Evolutionary conservation across 1,140 invertebrate species (phyloP), one percentile per base, ranked within the genome.

Genomic region (Ylistrum balloti): DNA sequence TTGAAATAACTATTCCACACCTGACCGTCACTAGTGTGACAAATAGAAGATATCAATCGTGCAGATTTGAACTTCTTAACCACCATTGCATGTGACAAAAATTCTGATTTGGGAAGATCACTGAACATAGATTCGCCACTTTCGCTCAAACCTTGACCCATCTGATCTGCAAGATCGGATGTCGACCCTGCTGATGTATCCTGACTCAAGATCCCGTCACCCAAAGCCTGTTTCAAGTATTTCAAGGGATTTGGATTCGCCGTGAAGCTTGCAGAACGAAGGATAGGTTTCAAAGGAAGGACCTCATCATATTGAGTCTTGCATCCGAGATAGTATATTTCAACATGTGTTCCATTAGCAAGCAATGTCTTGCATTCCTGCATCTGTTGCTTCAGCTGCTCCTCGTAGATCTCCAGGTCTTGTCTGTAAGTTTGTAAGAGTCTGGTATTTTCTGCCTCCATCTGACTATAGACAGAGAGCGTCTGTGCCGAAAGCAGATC

Each of bases 1-100:
- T 74, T 74, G n/a, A 74, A 28, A 74, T 74, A 74, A n/a, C 56
- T 74, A n/a, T 9, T n/a, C 56, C 56, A 74, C 56, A n/a, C 22
- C 56, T 74, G 22, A 3, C 56, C 5, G n/a, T 74, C 56, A 28
- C 5, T 28, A 28, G 56, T 74, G 28, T 74, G 56, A 74, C 56
- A 74, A n/a, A 74, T 74, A 1, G 56, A n/a, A 11, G 56, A 74
- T 28, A 74, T 74, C 15, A 74, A 5, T 7, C 56, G 56, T 5
- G 56, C 22, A 74, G 56, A 28, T n/a, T 74, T n/a, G 56, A 28
- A 74, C 22, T n/a, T n/a, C 56, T 74, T 74, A 22, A 74, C 1
- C 56, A 74, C 56, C 2, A 3, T n/a, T 22, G 17, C n/a, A 22
- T 74, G 56, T 74, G 56, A 11, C n/a, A 28, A 74, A 2, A 74